Percentiles rank a stretch among this genome's conserved stretches.
Evolutionary conservation across 2,888 invertebrate genomes (phyloP).

Genomic region (Darwinula stevensoni): DNA sequence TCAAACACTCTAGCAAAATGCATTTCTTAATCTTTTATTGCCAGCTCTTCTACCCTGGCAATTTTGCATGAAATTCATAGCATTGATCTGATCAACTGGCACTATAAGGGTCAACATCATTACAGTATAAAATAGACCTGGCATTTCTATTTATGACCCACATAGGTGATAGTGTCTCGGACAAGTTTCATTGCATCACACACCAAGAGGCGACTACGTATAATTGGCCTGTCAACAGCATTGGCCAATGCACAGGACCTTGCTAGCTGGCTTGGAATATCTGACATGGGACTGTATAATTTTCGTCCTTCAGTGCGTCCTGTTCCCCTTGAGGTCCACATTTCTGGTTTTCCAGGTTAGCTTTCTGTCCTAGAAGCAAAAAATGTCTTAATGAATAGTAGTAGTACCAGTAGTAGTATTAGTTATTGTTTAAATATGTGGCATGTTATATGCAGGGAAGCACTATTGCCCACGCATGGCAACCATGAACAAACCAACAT

Average conservation of each 20-base stretch:
- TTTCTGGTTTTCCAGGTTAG: slow-evolving; percentile 66
- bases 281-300: slow-evolving; percentile 61
- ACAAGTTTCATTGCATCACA: slow-evolving; percentile 85
- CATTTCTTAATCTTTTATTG: no score
- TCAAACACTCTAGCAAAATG: no score
- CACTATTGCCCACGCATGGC: slow-evolving; percentile 99
- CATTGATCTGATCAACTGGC: no score
- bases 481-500: slow-evolving; percentile 95
- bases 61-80: no score
- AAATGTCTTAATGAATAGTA: background rate
- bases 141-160: no score
- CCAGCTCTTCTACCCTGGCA: no score
- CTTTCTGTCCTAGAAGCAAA: background rate
- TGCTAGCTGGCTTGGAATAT: slow-evolving; percentile 80
- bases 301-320: slow-evolving; percentile 93
- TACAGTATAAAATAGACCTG: no score
- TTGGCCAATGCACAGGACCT: slow-evolving; percentile 88
- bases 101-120: no score
- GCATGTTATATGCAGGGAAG: slow-evolving; percentile 21
- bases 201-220: slow-evolving; percentile 45
- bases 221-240: slow-evolving; percentile 88
- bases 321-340: slow-evolving; percentile 78
- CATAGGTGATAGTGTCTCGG: slow-evolving; percentile 91
- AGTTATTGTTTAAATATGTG: background rate
- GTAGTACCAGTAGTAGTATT: background rate